phyloP scores from a whole-genome alignment of 2,797 vertebrate species.

The Protonibea diacanthus region DNA sequence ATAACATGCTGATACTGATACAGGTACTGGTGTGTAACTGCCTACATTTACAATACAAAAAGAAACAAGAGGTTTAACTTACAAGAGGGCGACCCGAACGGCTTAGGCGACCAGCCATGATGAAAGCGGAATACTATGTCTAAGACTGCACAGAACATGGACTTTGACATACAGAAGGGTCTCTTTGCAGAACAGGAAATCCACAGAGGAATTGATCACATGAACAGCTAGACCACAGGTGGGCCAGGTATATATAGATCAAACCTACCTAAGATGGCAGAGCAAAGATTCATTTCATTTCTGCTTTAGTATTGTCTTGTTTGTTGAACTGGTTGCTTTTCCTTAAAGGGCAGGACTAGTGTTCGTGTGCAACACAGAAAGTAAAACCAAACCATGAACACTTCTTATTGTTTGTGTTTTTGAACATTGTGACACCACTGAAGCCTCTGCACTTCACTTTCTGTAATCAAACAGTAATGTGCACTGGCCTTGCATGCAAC shows the following conservation, averaged over 20 bases:
- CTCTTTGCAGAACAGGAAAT: not conserved
- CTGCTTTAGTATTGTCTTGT: not conserved
- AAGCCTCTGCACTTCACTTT: too few relatives aligned
- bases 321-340: too few relatives aligned
- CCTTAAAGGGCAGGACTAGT: too few relatives aligned
- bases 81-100: conserved; percentile 21
- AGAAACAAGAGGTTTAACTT: conserved; percentile 9
- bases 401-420: too few relatives aligned
- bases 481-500: too few relatives aligned
- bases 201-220: conserved; percentile 1
- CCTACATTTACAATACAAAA: not conserved
- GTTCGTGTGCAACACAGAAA: too few relatives aligned
- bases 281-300: too few relatives aligned
- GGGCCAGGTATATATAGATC: too few relatives aligned
- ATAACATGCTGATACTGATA: too few relatives aligned
- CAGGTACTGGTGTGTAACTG: not conserved
- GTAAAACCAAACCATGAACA: too few relatives aligned
- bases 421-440: too few relatives aligned
- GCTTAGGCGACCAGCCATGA: conserved; percentile 15
- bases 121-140: not conserved
- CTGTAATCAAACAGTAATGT: too few relatives aligned
- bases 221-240: not conserved
- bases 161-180: not conserved
- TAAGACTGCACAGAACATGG: not conserved
- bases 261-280: not conserved